phyloP scores from a whole-genome alignment of 1,140 invertebrate species.

The Leptinotarsa undecemlineata region DNA sequence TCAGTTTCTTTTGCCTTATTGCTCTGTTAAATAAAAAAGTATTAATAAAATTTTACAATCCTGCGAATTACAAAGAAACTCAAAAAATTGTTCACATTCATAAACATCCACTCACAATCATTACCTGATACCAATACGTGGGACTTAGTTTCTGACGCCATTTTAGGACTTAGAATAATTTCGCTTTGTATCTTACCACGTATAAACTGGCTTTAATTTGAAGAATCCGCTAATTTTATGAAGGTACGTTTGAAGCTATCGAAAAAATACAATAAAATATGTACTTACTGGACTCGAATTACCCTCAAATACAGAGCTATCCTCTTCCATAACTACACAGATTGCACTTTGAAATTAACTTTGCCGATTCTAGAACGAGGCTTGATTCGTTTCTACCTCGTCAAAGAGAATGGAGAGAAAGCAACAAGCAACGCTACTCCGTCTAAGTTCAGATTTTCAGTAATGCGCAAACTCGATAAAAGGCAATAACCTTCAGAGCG shows the following conservation, averaged over 20 bases:
- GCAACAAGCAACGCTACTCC: conserved; percentile 25
- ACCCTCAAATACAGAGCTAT: conserved; percentile 47
- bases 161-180: conserved; percentile 86
- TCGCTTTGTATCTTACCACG: conserved; percentile 53
- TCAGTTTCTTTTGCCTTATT: conserved; percentile 45
- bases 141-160: conserved; percentile 77
- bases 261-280: conserved; percentile 38
- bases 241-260: conserved; percentile 33
- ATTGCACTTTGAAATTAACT: conserved; percentile 35
- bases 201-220: conserved; percentile 46
- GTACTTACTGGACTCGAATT: conserved; percentile 50
- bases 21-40: conserved; percentile 21
- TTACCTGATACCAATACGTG: conserved; percentile 44
- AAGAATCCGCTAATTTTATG: conserved; percentile 30
- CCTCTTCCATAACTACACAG: conserved; percentile 48
- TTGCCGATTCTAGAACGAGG: conserved; percentile 23
- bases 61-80: conserved; percentile 30
- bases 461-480: conserved; percentile 19
- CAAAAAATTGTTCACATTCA: conserved; percentile 23
- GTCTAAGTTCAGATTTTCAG: conserved; percentile 29
- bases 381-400: not conserved
- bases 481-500: conserved; percentile 26
- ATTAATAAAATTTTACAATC: conserved; percentile 10
- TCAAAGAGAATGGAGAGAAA: conserved; percentile 7
- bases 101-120: not conserved